phyloP scores from a whole-genome alignment of 2,113 vertebrate species.

The Oceanodroma tethys region DNA sequence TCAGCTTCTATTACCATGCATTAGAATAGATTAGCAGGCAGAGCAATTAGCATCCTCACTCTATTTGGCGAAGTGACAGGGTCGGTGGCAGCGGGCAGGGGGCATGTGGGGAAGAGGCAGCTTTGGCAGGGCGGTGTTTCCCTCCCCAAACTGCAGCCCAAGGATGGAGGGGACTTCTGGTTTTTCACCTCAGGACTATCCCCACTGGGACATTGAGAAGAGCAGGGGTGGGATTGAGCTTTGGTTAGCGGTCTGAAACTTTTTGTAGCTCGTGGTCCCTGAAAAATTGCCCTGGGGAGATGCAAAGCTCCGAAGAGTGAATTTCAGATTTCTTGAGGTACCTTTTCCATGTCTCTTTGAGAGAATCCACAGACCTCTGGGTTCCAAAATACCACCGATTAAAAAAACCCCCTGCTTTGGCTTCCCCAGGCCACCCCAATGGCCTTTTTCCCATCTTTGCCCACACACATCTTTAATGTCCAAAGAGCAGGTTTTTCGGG shows the following conservation, averaged over 20 bases:
- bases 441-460: background rate
- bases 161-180: background rate
- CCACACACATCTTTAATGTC: background rate
- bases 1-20: conserved; percentile 68
- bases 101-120: background rate
- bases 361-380: background rate
- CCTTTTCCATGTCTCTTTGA: background rate
- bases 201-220: accelerated
- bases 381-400: background rate
- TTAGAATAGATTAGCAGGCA: conserved; percentile 72
- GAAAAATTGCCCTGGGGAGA: background rate
- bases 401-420: accelerated
- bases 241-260: background rate
- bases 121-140: background rate
- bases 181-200: background rate
- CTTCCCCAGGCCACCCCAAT: background rate
- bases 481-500: accelerated
- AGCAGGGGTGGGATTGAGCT: background rate
- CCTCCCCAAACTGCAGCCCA: background rate
- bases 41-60: conserved; percentile 53
- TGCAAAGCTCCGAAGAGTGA: background rate
- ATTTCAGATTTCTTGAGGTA: background rate
- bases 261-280: background rate
- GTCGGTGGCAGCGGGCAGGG: background rate
- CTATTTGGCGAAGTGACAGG: background rate